Base-by-base conservation (phyloP, 1,140 invertebrate species). In the Lerema accius region DNA sequence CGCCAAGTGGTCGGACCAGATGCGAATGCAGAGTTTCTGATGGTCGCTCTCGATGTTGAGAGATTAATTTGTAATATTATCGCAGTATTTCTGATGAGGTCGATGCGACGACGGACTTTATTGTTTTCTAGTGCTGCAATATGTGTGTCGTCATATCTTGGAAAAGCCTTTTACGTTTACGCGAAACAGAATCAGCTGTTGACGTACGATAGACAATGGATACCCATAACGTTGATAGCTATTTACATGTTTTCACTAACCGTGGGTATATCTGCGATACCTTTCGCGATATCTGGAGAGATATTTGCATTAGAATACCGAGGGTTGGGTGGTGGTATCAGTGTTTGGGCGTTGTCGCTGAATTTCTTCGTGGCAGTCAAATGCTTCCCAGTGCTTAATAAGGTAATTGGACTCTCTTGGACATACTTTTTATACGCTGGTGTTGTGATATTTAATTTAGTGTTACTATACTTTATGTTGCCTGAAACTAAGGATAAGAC, bases 201-300 rank as follows among this genome's bases (percentile, higher is more conserved):
- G 14, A 78, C 81, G 0, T 78, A 63, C 26, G 72, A 82, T 13
- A 74, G 63, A 32, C 76, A 83, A 50, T 86, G 79, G 83, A 59
- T 90, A 16, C 88, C 88, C n/a, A 75, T 87, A 43, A 49, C 28
- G 10, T 64, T 89, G 17, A 84, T 90, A 53, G 81, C 67, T 1
- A 35, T 84, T 10, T 90, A 89, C 53, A 88, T 90, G 88, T 81
- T 83, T 26, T 87, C 86, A 11, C 58, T 90, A 39, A 88, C 88
- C 9, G 67, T 88, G 6, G 88, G 88, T 10, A 86, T 90, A 56
- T 82, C 83, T 0, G 82, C 88, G 3, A 81, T 90, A 48, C 85
- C 88, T 3, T 90, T 88, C 49, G 76, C 88, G 5, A 68, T 90
- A 45, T 87, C 85, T 11, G 88, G 88, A 0, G 88, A 90, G 50